Base-by-base conservation (phyloP, 1,140 invertebrate genomes). In the Geopemphigus sp. region DNA sequence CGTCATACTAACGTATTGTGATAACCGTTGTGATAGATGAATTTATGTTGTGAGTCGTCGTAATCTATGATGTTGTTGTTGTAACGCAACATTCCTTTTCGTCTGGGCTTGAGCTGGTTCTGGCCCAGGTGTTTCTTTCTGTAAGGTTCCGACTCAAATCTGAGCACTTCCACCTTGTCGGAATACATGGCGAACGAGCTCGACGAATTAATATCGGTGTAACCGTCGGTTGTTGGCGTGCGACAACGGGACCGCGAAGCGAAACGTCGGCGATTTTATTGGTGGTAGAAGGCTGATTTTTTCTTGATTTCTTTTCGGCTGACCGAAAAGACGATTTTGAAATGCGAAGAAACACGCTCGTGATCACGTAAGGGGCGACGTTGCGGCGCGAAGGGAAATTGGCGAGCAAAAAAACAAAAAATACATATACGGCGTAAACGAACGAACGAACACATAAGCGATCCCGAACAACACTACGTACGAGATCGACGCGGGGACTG, bases 81-180 rank as follows among this genome's bases (percentile, higher is more conserved):
- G 24, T 78, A 78, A 15, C 19, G 56, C 24, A 78, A 26, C 56
- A 11, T 0, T 39, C 73, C 39, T n/a, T 61, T 76, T 2, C 61
- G 39, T 22, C 63, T 45, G 14, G 73, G 73, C 12, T 39, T 63
- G 56, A 39, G 57, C n/a, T n/a, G n/a, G 17, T 63, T 63, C 12
- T 61, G 59, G 39, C 29, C 22, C 22, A 29, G 1, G 5, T 53
- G 68, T 54, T 10, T 12, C 14, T 70, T 76, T 22, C 74, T 61
- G 56, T 78, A 78, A 22, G 74, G 74, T 78, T 78, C 74, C 10
- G 57, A 63, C 22, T 78, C 74, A 39, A 78, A 78, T 57, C 74
- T n/a, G 10, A 78, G 57, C 10, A 78, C 74, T 63, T 78, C 74
- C 32, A 78, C 74, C 29, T 78, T 78, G 57, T 63, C 74, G 29